Evolutionary conservation across 1,140 invertebrate genomes (phyloP), one percentile per base, ranked within the genome.

Genomic region (Hestina assimilis): DNA sequence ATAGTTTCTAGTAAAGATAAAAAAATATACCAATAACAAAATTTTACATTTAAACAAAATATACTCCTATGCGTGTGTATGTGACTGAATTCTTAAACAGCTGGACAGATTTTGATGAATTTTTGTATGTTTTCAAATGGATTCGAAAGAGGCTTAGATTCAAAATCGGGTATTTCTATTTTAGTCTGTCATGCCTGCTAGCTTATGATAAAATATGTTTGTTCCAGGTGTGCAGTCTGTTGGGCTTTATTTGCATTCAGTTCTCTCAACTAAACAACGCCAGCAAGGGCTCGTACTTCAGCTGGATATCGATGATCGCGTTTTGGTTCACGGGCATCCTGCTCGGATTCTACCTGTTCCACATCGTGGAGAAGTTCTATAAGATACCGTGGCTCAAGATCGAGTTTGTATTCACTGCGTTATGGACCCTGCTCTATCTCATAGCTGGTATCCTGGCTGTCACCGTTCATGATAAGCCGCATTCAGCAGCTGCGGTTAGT

Each of bases 351-450:
- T 97, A 97, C 83, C 72, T 96, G 43, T 95, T 97, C 75, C 95
- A 97, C 75, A 90, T 97, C 7, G 90, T 97, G 56, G 95, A 96
- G 74, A 95, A 94, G 77, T 93, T 95, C 68, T 93, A 94, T 75
- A 94, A 92, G 79, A 93, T 97, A 51, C 96, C 96, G 0, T 98
- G 96, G 96, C 75, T 95, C 15, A 94, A 95, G 80, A 92, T 97
- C 70, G 96, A 97, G 89, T 92, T 96, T 21, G 89, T 91, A 11
- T 96, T 93, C 85, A 94, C 93, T 76, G 85, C 88, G 0, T 35
- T 95, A 1, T 95, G 93, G 93, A 90, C 92, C 1, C 68, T 93
- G 4, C 92, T 95, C 31, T 95, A 94, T 66, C 72, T 96, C 12
- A 83, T 95, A 48, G 94, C 93, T 2, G 89, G 94, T 1, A 90